Base-by-base conservation (phyloP, 2,113 vertebrate genomes). In the Sceloporus undulatus region DNA sequence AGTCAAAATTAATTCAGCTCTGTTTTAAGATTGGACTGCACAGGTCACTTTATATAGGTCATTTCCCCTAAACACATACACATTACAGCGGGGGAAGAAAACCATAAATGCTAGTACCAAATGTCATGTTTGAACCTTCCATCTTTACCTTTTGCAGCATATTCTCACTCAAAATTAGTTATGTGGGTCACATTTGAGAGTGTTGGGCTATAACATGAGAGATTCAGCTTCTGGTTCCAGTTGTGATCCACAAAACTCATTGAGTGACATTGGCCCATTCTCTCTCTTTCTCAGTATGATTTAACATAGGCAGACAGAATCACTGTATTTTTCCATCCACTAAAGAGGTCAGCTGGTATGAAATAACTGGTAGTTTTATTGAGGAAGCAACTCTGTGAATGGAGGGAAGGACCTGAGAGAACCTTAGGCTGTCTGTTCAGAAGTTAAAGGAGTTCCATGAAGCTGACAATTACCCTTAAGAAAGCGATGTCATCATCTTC, bases 401-500 rank as follows among this genome's bases (percentile, higher is more conserved):
- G 7, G 48, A 48, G 48, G 4, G 48, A 48, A 48, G 48, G 48
- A 48, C 48, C 7, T 48, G 8, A 23, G 40, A 19, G 6, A 7
- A 40, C 40, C 29, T 9, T 73, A n/a, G 42, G 48, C 21, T 25
- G 29, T 11, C 21, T 40, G 84, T 62, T 65, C 14, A 65, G 14
- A 65, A 48, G 5, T 1, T 18, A 62, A n/a, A 74, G 80, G 80
- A 9, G 85, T 48, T 48, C 48, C 4, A 3, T 81, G 59, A 13
- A 11, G 38, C 13, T 42, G 70, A 0, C 0, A 34, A 94, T 93
- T 93, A 99, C 99, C 99, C 98, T 98, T 56, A 99, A 95, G 94
- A 99, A 99, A n/a, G 96, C 88, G 40, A 97, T 29, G 0, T 97
- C 97, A 0, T 98, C 96, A 0, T 73, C 91, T 91, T 97, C 96